Conservation (phyloP, 2,797 vertebrate genomes). For the Gymnoscopelus microlampas region DNA sequence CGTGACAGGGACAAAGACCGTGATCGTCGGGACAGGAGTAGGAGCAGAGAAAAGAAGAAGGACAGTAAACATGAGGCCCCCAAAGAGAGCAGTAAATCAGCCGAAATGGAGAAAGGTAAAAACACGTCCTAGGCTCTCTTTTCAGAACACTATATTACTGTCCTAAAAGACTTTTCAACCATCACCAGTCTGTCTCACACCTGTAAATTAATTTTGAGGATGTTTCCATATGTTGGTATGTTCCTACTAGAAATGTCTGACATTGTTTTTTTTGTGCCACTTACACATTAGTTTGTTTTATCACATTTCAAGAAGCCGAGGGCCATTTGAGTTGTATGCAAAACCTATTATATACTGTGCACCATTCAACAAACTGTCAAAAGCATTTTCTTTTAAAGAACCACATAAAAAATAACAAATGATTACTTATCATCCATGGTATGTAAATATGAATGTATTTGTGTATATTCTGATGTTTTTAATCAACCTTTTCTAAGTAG, state of each 20-base stretch:
- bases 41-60: slow-evolving; percentile 86
- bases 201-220: slow-evolving; percentile 58
- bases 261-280: slow-evolving; percentile 61
- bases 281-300: slow-evolving; percentile 68
- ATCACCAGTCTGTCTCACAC: slow-evolving; percentile 31
- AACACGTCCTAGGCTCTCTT: slow-evolving; percentile 63
- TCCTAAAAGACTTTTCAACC: slow-evolving; percentile 39
- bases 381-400: slow-evolving; percentile 54
- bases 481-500: slow-evolving; percentile 84
- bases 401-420: slow-evolving; percentile 53
- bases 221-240: slow-evolving; percentile 52
- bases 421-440: slow-evolving; percentile 59
- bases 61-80: slow-evolving; percentile 83
- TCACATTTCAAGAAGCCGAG: slow-evolving; percentile 51
- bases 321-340: slow-evolving; percentile 54
- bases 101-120: slow-evolving; percentile 69
- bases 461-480: slow-evolving; percentile 88
- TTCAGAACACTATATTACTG: slow-evolving; percentile 25
- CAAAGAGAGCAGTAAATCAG: slow-evolving; percentile 79
- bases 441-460: slow-evolving; percentile 87
- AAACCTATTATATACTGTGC: slow-evolving; percentile 42
- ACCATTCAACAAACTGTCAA: slow-evolving; percentile 50
- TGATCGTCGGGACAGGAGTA: slow-evolving; percentile 84
- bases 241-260: slow-evolving; percentile 48
- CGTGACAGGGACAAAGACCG: slow-evolving; percentile 76